Evolutionary conservation across 2,888 invertebrate genomes (phyloP).

Genomic region (Orthosia gracilis): DNA sequence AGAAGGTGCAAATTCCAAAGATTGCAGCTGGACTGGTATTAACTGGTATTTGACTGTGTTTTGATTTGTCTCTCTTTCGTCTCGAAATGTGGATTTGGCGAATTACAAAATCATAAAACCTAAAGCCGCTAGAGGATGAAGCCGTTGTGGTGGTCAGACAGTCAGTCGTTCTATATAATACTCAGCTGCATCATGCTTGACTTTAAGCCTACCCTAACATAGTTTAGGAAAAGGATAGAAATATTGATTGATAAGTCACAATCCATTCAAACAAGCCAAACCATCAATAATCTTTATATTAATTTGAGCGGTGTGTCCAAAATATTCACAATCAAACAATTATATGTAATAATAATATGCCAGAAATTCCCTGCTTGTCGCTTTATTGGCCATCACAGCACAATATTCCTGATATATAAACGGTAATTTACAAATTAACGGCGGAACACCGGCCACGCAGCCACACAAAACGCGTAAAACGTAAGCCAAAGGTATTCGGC

Average conservation of each 20-base stretch:
- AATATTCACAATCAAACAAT: conserved; percentile 5
- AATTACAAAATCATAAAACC: not conserved
- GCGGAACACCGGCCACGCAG: conserved; percentile 38
- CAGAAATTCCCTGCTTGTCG: conserved; percentile 19
- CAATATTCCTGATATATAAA: conserved; percentile 49
- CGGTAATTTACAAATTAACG: conserved; percentile 56
- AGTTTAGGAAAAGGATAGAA: too few species aligned
- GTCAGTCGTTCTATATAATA: too few species aligned
- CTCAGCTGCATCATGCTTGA: too few species aligned
- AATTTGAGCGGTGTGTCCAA: not conserved
- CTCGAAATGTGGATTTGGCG: not conserved
- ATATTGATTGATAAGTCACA: too few species aligned
- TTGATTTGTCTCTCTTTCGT: not conserved
- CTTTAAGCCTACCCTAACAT: too few species aligned
- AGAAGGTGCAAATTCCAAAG: conserved; percentile 5
- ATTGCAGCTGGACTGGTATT: not conserved
- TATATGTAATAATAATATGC: conserved; percentile 8
- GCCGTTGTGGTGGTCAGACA: too few species aligned
- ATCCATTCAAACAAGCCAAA: too few species aligned
- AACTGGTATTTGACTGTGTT: not conserved
- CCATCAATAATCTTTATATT: not conserved
- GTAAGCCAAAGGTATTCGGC: conserved; percentile 60
- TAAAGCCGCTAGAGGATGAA: too few species aligned
- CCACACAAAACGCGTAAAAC: conserved; percentile 55
- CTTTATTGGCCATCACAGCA: conserved; percentile 37